Evolutionary conservation across 1,140 invertebrate genomes (phyloP), one percentile per base, ranked within the genome.

Genomic region (Carposina sasakii): DNA sequence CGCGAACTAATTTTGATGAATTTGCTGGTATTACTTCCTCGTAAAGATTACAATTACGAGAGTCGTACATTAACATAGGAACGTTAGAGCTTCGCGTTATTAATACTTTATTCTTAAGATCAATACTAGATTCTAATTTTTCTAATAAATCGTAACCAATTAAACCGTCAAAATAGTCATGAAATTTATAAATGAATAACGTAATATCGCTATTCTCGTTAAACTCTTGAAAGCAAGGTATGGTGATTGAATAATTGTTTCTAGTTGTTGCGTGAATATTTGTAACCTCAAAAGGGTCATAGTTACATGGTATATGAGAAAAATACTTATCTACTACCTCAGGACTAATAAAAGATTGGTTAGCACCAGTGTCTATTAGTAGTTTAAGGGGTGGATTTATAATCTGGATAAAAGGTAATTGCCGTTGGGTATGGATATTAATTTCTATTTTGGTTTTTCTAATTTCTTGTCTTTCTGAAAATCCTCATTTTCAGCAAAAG

Each of bases 21-120:
- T 46, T 37, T 1, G 57, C 49, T 13, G 53, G 57, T 13, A 54
- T 54, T 9, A 59, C 52, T 3, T 51, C 41, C 34, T 54, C 48
- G 22, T 54, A 59, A 6, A 52, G 24, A 26, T 54, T 54, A 36
- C 21, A 21, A 31, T 50, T 51, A 20, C 37, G 37, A 0, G 43
- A 56, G 15, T 51, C 20, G 28, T 51, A 47, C 48, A 57, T 48
- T 19, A 33, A 6, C 13, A 52, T 36, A n/a, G 48, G 48, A 23
- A 22, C 52, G 6, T 45, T 34, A n/a, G 49, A 45, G 3, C 47
- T 13, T 36, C 31, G 41, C 20, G 53, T 52, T 10, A 57, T 3
- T 34, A 52, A 20, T 15, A 31, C 40, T 17, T 45, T 45, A 39
- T 57, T 39, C 37, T 52, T 52, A 17, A 52, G 26, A 37, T 57